Evolutionary conservation across 2,888 invertebrate species (phyloP).

Genomic region (Pollenia angustigena): DNA sequence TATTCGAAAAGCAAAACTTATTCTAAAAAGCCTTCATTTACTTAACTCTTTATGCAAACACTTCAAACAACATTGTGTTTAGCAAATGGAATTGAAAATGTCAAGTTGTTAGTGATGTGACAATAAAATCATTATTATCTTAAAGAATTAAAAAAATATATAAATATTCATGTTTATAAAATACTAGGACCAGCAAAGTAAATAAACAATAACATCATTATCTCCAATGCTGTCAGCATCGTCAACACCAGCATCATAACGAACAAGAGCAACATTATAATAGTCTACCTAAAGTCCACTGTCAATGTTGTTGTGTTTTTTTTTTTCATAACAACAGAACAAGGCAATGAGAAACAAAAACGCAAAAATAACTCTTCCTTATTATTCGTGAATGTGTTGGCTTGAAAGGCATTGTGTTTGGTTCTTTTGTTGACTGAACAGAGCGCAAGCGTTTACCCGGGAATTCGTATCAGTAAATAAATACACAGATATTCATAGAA

Average conservation of each 20-base stretch:
- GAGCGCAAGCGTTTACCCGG: slow-evolving; percentile 84
- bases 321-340: not conserved
- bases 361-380: slow-evolving; percentile 33
- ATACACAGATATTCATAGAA: not conserved
- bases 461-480: slow-evolving; percentile 78
- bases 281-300: slow-evolving; percentile 32
- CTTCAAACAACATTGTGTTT: not conserved
- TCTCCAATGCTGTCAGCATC: slow-evolving; percentile 6
- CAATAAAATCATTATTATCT: slow-evolving; percentile 15
- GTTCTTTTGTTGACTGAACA: slow-evolving; percentile 66
- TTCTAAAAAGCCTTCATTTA: slow-evolving; percentile 48
- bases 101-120: slow-evolving; percentile 21
- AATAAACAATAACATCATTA: slow-evolving; percentile 44
- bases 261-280: slow-evolving; percentile 35
- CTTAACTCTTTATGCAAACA: slow-evolving; percentile 34
- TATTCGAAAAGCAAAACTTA: slow-evolving; percentile 14
- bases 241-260: not conserved
- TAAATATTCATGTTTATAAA: slow-evolving; percentile 16
- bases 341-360: slow-evolving; percentile 33
- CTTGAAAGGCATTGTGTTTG: slow-evolving; percentile 2
- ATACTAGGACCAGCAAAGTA: slow-evolving; percentile 14
- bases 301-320: slow-evolving; percentile 46
- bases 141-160: not conserved
- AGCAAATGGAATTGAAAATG: slow-evolving; percentile 16
- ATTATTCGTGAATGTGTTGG: not conserved